Base-by-base conservation (phyloP, 2,797 vertebrate species). In the Galaxias olidus region DNA sequence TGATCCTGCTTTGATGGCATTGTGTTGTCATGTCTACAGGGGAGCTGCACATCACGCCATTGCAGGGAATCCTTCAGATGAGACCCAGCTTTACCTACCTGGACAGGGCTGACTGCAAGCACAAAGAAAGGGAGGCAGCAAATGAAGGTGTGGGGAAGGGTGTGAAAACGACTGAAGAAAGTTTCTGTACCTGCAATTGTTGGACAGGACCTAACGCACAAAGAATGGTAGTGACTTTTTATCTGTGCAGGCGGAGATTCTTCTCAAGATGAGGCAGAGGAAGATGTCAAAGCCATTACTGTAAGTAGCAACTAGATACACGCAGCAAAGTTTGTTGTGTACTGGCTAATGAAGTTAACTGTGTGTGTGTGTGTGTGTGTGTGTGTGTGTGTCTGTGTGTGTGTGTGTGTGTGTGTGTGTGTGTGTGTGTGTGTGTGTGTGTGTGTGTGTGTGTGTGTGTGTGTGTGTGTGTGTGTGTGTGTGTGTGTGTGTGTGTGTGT, bases 261-360 rank as follows among this genome's bases (percentile, higher is more conserved):
- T n/a, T 99, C 97, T 1, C 98, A 99, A 86, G 98, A 99, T 61
- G 98, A 99, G 86, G 93, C 92, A 0, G 98, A 99, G 83, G 98
- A 99, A 0, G 98, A 99, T 0, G 90, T 92, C 75, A 98, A 99
- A 73, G 96, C 98, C 79, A 95, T 99, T 76, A 98, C 98, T 74
- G 98, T 99, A 89, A 85, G n/a, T n/a, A n/a, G n/a, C n/a, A n/a
- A n/a, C n/a, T n/a, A n/a, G n/a, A n/a, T n/a, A n/a, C n/a, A n/a
- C n/a, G n/a, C n/a, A n/a, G n/a, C n/a, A n/a, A n/a, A n/a, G n/a
- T n/a, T n/a, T n/a, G n/a, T n/a, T n/a, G n/a, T n/a, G n/a, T n/a
- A n/a, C n/a, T n/a, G n/a, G n/a, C n/a, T n/a, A n/a, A n/a, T n/a
- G n/a, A n/a, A n/a, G n/a, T n/a, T n/a, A n/a, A n/a, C n/a, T n/a